phyloP scores from a whole-genome alignment of 2,797 vertebrate species.

The Huso huso region DNA sequence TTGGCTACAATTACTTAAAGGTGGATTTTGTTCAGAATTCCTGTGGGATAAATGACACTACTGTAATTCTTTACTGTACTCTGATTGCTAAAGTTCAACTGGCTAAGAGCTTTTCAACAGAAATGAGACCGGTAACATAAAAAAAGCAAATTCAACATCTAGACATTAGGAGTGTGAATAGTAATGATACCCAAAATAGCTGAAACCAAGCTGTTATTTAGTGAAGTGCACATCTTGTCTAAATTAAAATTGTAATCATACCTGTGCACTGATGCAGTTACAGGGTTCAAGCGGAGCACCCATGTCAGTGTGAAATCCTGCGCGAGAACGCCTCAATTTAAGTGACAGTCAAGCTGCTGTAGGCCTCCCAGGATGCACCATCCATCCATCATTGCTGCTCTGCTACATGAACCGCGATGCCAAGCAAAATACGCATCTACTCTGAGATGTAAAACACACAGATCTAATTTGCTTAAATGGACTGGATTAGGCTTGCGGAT shows the following conservation, averaged over 20 bases:
- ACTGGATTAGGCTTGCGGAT: background rate
- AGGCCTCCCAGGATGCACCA: background rate
- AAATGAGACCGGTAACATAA: too few species aligned
- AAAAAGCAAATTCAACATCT: background rate
- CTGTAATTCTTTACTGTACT: too few species aligned
- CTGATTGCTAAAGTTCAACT: too few species aligned
- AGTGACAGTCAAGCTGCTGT: slow-evolving; percentile 10
- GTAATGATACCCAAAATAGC: slow-evolving; percentile 1
- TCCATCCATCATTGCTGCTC: slow-evolving; percentile 6
- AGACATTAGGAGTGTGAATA: background rate
- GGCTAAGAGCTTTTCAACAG: too few species aligned
- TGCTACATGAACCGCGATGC: slow-evolving; percentile 4
- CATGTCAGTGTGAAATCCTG: slow-evolving; percentile 2
- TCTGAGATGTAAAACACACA: background rate
- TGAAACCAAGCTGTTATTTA: slow-evolving; percentile 8
- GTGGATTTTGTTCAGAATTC: too few species aligned
- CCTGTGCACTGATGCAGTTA: slow-evolving; percentile 1
- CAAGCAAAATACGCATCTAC: slow-evolving; percentile 1
- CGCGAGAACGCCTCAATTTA: slow-evolving; percentile 5
- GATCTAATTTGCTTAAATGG: slow-evolving; percentile 10
- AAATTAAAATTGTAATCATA: slow-evolving; percentile 4
- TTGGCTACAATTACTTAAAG: too few species aligned
- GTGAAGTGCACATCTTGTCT: background rate
- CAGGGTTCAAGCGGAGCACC: background rate
- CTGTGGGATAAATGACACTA: too few species aligned